A percentile compares a stretch with the other conserved stretches of the same genome.
Conservation (phyloP, 92 coral and sea anemone genomes). For the Pocillopora grandis region DNA sequence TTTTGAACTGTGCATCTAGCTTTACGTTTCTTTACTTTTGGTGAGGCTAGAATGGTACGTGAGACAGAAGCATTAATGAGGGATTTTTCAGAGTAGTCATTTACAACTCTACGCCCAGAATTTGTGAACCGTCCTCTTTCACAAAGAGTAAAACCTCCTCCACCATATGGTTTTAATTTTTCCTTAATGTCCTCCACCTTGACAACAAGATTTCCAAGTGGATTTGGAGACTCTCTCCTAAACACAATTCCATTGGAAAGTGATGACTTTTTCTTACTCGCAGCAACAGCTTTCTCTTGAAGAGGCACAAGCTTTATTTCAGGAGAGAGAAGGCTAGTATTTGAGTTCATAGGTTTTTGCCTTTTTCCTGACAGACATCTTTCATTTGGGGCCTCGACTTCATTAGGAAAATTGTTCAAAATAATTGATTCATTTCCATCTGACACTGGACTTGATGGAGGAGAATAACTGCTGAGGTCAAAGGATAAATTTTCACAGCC, state of each 20-base stretch:
- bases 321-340: conserved; percentile 5
- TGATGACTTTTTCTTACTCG: not conserved
- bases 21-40: not conserved
- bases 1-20: not conserved
- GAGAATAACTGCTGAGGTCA: conserved; percentile 36
- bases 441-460: conserved; percentile 33
- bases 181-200: conserved; percentile 17
- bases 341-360: no score
- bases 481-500: conserved; percentile 20
- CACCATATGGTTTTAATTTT: not conserved
- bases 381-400: not conserved
- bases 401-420: not conserved
- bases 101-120: conserved; percentile 19
- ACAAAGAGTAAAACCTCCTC: conserved; percentile 21
- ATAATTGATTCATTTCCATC: not conserved
- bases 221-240: conserved; percentile 1
- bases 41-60: not conserved
- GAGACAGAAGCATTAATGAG: conserved; percentile 12
- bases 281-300: not conserved
- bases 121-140: not conserved
- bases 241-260: not conserved
- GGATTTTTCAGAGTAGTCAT: conserved; percentile 27
- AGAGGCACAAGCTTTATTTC: conserved; percentile 23
- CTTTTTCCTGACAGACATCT: not conserved
- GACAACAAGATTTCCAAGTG: conserved; percentile 11